Conservation (phyloP, 2,113 vertebrate species). For the Burhinus bistriatus region DNA sequence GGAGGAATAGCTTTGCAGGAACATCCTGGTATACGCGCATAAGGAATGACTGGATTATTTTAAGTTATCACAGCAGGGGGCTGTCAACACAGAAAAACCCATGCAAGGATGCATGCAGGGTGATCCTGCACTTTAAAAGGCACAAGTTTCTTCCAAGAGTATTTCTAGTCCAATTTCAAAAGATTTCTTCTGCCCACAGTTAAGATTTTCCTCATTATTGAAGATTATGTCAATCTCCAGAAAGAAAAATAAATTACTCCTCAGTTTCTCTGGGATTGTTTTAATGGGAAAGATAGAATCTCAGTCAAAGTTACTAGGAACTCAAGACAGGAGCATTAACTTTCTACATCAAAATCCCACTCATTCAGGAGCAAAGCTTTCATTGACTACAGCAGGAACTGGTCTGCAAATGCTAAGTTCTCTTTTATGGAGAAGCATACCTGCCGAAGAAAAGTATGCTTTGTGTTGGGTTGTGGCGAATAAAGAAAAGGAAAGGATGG, state of each 20-base stretch:
- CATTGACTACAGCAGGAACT: not conserved
- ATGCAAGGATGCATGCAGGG: not conserved
- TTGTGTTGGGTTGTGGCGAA: conserved; percentile 81
- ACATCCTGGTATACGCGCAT: not conserved
- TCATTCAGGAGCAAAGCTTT: not conserved
- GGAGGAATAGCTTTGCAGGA: not conserved
- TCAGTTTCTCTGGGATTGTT: not conserved
- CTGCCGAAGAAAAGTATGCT: conserved; percentile 86
- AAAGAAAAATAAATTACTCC: not conserved
- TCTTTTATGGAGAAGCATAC: conserved; percentile 68
- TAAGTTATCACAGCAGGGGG: not conserved
- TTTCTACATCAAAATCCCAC: not conserved
- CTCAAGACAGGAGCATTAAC: not conserved
- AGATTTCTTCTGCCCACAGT: not conserved
- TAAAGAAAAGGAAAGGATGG: conserved; percentile 92
- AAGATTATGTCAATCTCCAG: not conserved
- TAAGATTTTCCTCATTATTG: not conserved
- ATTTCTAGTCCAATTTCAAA: not conserved
- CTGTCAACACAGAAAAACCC: not conserved
- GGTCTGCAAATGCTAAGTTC: not conserved
- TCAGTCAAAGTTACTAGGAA: not conserved
- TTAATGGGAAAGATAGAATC: not conserved
- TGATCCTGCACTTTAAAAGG: not conserved
- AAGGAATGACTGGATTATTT: not conserved
- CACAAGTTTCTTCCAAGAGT: not conserved